These are phyloP conservation scores for Sitta carolinensis DNA, from an alignment of 2,797 vertebrate genomes.

Conservation along the genomic window DNA sequence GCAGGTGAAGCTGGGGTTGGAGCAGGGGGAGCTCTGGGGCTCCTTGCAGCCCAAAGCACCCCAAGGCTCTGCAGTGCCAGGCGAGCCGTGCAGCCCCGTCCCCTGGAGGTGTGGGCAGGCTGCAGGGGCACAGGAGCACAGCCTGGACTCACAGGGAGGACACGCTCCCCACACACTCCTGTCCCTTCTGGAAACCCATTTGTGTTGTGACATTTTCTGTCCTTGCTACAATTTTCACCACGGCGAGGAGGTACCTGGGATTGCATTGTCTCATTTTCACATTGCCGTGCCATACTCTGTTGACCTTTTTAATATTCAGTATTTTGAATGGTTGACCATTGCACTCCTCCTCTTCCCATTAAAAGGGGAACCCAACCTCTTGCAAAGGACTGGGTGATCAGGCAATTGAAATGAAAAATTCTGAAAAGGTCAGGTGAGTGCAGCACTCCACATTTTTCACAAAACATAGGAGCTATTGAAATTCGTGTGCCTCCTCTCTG, in stretches of 20 bases:
- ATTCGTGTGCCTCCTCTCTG: neutral
- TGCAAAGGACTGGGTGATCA: constrained; percentile 45
- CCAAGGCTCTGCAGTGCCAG: neutral
- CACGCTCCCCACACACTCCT: neutral
- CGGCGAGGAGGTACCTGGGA: constrained; percentile 42
- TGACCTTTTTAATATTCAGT: constrained; percentile 80
- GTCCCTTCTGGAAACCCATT: constrained; percentile 40
- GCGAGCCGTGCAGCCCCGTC: neutral
- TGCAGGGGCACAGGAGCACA: neutral
- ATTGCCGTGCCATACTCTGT: constrained; percentile 19
- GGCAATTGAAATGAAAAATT: constrained; percentile 57
- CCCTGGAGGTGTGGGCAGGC: neutral
- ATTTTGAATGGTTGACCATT: constrained; percentile 67
- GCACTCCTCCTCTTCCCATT: constrained; percentile 61
- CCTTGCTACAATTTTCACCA: constrained; percentile 61
- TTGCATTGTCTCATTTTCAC: constrained; percentile 65
- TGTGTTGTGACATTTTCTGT: constrained; percentile 72
- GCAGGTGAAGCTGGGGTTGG: neutral
- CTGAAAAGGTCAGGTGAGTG: constrained; percentile 74
- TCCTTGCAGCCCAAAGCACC: neutral
- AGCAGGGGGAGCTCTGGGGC: neutral
- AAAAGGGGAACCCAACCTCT: constrained; percentile 58
- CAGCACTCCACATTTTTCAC: constrained; percentile 22
- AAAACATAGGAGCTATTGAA: constrained; percentile 2
- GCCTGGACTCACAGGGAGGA: neutral